phyloP scores from a whole-genome alignment of 2,888 invertebrate species.

The Orthonevra nobilis region DNA sequence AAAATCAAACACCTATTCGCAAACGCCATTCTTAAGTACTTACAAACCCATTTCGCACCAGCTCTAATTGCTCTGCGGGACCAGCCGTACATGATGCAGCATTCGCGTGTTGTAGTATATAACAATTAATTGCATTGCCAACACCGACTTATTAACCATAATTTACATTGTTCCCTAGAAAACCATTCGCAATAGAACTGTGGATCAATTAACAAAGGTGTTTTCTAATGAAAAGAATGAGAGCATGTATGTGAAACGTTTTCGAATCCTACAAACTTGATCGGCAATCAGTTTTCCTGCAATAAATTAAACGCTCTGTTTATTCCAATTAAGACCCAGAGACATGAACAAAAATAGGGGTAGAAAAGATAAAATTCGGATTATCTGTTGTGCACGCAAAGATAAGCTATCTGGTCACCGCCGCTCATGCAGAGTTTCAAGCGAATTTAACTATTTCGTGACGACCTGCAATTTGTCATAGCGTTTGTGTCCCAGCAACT shows the following conservation, averaged over 20 bases:
- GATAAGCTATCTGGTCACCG: no score
- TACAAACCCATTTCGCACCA: slow-evolving; percentile 36
- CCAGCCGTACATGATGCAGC: slow-evolving; percentile 33
- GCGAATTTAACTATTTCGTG: slow-evolving; percentile 55
- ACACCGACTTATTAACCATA: slow-evolving; percentile 15
- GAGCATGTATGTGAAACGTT: no score
- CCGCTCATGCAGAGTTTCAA: slow-evolving; percentile 25
- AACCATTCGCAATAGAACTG: background rate
- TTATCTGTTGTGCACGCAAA: slow-evolving; percentile 11
- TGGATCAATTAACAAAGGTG: no score
- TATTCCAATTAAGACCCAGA: slow-evolving; percentile 37
- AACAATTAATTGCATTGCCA: slow-evolving; percentile 24
- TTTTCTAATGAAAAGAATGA: no score
- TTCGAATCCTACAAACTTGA: no score
- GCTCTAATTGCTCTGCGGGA: slow-evolving; percentile 43
- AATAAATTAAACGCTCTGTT: slow-evolving; percentile 36
- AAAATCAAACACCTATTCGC: slow-evolving; percentile 30
- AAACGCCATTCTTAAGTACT: background rate
- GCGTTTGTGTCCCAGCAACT: slow-evolving; percentile 39
- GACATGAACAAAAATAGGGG: slow-evolving; percentile 41
- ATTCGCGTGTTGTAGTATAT: slow-evolving; percentile 44
- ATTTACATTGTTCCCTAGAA: background rate
- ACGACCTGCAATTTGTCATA: slow-evolving; percentile 56
- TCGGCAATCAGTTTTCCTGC: background rate
- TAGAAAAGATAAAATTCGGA: background rate